Evolutionary conservation across 2,888 invertebrate species (phyloP), one percentile per base, ranked within the genome.

Genomic region (Drosophila sordidapex): DNA sequence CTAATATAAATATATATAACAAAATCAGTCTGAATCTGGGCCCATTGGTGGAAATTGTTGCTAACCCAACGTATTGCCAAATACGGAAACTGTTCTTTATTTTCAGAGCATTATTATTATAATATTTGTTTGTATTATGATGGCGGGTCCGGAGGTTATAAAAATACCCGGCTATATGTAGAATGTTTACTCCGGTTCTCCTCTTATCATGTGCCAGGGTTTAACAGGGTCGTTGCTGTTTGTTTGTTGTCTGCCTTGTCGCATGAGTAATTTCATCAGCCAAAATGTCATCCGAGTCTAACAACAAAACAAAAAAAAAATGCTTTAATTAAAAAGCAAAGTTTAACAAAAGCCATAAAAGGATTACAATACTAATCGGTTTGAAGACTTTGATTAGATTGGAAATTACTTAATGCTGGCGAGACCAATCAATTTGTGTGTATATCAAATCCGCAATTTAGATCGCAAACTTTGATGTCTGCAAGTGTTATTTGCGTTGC

Each of bases 141-240:
- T 76, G 69, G 59, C 61, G 36, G 54, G 81, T 82, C 86, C 79
- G 80, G 59, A 70, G 74, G 51, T 71, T 82, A 86, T 82, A 72
- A 88, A 88, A 88, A 83, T 3, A 57, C n/a, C 15, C 36, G 54
- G 18, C 63, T 71, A 77, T 81, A 78, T 81, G 61, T 58, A 52
- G 29, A 69, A 59, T 73, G 81, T 81, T 77, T 77, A 78, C 78
- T 70, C 48, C 68, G 53, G 52, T 49, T 46, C 35, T 25, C 18
- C 63, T 69, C 66, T 81, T 77, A 77, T 81, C 68, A 57, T 0
- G 25, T 48, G 7, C 40, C 62, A 36, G 62, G 68, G 77, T 70
- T 73, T 49, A 66, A 46, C 58, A 58, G 82, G 81, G 77, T 74
- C 82, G 70, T 48, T 60, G 62, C 77, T 80, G 68, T 68, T 79